Evolutionary conservation across 2,888 invertebrate species (phyloP), one percentile per base, ranked within the genome.

Genomic region (Epicampocera succincta): DNA sequence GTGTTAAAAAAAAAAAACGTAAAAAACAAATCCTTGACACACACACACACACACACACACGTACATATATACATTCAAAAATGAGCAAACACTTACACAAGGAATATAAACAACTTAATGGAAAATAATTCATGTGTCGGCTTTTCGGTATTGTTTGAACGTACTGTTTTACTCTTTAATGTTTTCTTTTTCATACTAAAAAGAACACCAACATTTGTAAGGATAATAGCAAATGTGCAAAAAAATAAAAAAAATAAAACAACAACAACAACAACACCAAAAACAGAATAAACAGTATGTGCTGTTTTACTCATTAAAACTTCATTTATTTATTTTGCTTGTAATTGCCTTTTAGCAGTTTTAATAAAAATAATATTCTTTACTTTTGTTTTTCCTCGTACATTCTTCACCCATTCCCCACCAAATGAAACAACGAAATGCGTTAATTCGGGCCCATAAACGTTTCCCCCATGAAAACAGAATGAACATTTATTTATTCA

Each of bases 311-410:
- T 79, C 66, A 82, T 74, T 82, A 66, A 77, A 82, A 80, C 76
- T 76, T 80, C 71, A 73, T 78, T 74, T 78, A 73, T 78, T 74
- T 78, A 75, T 79, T 81, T 76, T 66, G 25, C 50, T 78, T 48
- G 54, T 78, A 76, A 80, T 80, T 80, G 80, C 76, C 81, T 81
- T 81, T 81, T 76, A 76, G 76, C 66, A 54, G 66, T 68, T 76
- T 80, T 76, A 66, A 76, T 80, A 54, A 72, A 80, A 76, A 72
- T 50, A 52, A 61, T 79, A 40, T 46, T 38, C 13, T 29, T 65
- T 40, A 40, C 15, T 48, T 15, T 4, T 61, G 0, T 29, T 15
- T 19, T 44, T 15, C 21, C 25, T 50, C 17, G 5, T 50, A n/a
- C 19, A 33, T 19, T 50, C 48, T 12, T 25, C n/a, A 25, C 40